phyloP scores from a whole-genome alignment of 2,888 invertebrate genomes.

The Eilema griseolum region DNA sequence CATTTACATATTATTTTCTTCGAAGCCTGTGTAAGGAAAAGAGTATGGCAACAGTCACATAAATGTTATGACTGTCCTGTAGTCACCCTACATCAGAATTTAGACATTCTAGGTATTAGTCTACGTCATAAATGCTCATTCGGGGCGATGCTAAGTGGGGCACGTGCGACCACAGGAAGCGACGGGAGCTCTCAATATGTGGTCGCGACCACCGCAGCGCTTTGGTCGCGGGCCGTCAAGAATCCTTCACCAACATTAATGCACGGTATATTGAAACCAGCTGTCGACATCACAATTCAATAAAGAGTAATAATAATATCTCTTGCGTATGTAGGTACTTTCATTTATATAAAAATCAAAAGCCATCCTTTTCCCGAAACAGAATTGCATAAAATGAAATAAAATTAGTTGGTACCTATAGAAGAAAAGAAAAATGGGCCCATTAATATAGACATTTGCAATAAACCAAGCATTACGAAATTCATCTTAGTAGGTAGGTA shows the following conservation, averaged over 20 bases:
- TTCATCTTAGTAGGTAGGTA: neutral
- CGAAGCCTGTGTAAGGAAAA: neutral
- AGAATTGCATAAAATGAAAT: no score
- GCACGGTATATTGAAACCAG: slow-evolving; percentile 35
- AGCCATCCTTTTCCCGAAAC: neutral
- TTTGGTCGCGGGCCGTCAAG: slow-evolving; percentile 47
- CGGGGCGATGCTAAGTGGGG: slow-evolving; percentile 39
- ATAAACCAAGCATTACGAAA: slow-evolving; percentile 3
- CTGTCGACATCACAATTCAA: slow-evolving; percentile 43
- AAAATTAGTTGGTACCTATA: no score
- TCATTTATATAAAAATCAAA: neutral
- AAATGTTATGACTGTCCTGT: slow-evolving; percentile 37
- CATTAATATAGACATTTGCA: neutral
- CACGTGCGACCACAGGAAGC: slow-evolving; percentile 61
- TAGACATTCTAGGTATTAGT: slow-evolving; percentile 40
- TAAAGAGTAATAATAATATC: slow-evolving; percentile 42
- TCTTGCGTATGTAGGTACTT: slow-evolving; percentile 24
- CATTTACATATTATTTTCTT: neutral
- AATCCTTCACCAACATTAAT: slow-evolving; percentile 54
- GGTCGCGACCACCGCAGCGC: slow-evolving; percentile 59
- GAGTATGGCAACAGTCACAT: slow-evolving; percentile 39
- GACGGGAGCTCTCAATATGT: slow-evolving; percentile 54
- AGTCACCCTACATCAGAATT: slow-evolving; percentile 22
- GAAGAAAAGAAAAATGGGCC: neutral
- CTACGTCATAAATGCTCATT: slow-evolving; percentile 44